phyloP scores from a whole-genome alignment of 2,888 invertebrate genomes.

The Scaptomyza parva region DNA sequence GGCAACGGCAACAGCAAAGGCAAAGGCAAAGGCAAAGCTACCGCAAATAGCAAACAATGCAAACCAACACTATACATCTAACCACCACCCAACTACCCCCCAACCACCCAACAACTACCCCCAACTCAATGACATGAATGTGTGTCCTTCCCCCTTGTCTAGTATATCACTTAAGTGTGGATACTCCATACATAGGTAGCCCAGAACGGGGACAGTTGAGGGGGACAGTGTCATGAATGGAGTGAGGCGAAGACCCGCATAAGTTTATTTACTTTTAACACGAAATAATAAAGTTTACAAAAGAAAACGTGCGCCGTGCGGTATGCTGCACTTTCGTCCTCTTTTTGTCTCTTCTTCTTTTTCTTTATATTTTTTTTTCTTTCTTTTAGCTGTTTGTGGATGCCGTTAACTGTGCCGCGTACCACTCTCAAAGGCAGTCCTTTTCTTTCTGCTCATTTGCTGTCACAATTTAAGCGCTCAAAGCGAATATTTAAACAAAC shows the following conservation, averaged over 20 bases:
- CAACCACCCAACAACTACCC: neutral
- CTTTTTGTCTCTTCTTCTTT: too few relatives aligned
- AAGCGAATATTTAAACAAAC: constrained; percentile 52
- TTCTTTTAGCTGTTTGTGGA: neutral
- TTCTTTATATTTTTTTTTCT: neutral
- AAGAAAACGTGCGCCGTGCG: constrained; percentile 75
- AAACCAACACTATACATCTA: constrained; percentile 46
- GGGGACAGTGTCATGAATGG: neutral
- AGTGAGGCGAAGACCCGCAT: constrained; percentile 46
- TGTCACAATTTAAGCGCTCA: constrained; percentile 53
- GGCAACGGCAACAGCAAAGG: constrained; percentile 11
- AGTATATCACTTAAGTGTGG: constrained; percentile 68
- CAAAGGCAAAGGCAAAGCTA: constrained; percentile 49
- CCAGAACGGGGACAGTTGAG: neutral
- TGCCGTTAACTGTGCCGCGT: constrained; percentile 31
- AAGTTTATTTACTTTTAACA: constrained; percentile 80
- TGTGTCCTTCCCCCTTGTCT: constrained; percentile 36
- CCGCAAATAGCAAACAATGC: constrained; percentile 80
- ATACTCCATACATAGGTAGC: constrained; percentile 39
- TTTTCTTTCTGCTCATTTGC: constrained; percentile 17
- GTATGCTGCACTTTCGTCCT: constrained; percentile 60
- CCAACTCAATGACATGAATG: constrained; percentile 18
- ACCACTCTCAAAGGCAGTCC: constrained; percentile 6
- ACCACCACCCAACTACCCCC: neutral
- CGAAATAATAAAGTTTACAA: constrained; percentile 80